These are phyloP conservation scores for Ictidomys tridecemlineatus DNA, from an alignment of 2,113 vertebrate genomes.

Conservation along the genomic window DNA sequence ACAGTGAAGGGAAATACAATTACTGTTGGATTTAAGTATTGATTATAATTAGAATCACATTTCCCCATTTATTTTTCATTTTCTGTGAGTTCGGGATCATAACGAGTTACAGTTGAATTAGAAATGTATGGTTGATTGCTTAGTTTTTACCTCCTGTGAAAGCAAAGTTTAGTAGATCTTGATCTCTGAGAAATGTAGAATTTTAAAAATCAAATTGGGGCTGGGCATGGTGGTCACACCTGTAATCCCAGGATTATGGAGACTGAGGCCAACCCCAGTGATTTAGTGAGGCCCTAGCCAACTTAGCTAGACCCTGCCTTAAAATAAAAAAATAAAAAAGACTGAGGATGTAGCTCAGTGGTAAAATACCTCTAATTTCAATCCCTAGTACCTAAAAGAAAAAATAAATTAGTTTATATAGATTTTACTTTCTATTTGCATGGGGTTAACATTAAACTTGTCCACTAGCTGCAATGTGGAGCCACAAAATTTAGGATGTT, in stretches of 20 bases:
- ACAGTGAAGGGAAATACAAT: constrained; percentile 29
- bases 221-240: too few relatives aligned
- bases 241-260: too few relatives aligned
- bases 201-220: not conserved
- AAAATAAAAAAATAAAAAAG: not conserved
- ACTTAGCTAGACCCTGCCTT: not conserved
- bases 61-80: constrained; percentile 55
- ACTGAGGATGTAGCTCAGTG: not conserved
- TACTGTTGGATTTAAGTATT: constrained; percentile 61
- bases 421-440: constrained; percentile 16
- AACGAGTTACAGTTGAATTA: not conserved
- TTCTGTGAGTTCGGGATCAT: not conserved
- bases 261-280: not conserved
- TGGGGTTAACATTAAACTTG: constrained; percentile 44
- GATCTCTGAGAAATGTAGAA: constrained; percentile 37
- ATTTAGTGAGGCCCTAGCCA: not conserved
- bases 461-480: not conserved
- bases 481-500: constrained; percentile 33
- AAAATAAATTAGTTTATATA: not conserved
- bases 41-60: constrained; percentile 70
- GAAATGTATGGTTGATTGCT: not conserved
- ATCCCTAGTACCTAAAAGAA: not conserved
- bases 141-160: not conserved
- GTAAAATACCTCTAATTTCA: not conserved
- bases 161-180: constrained; percentile 29